Evolutionary conservation across 2,888 invertebrate species (phyloP), one percentile per base, ranked within the genome.

Genomic region (Carcina quercana): DNA sequence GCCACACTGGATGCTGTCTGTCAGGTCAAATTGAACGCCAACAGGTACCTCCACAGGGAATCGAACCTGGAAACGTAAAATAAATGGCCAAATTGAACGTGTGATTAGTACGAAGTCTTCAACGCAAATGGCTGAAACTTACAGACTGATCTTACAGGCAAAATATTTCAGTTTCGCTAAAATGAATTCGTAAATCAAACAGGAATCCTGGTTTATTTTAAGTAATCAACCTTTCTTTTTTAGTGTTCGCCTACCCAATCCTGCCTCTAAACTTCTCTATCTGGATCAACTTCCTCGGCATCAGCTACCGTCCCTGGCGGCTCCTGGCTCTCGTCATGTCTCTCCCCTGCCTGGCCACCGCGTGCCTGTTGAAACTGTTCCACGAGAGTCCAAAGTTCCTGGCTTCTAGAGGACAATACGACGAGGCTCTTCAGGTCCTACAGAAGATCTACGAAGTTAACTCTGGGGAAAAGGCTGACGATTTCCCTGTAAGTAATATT

Each of bases 311-410:
- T 10, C 89, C 93, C 0, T 95, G 95, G 95, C 85, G 94, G n/a
- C 59, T 93, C 3, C 87, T 93, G 34, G 73, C 93, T 0, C 68
- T 91, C 1, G 63, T 89, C 1, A 87, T 92, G 59, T 85, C 89
- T 0, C 30, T 91, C 0, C 88, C 94, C 0, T 88, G 89, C 40
- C 59, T 91, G 0, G 45, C 88, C 8, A 88, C 91, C 0, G 87
- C 90, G 0, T 45, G 86, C 3, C 76, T 89, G 7, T 71, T 90
- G 7, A 69, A 80, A 5, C 66, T 80, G 17, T 85, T 90, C 51
- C 90, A 93, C 3, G 94, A 95, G 63, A 94, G 92, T 49, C 94
- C 95, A 0, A 92, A 92, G 65, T 94, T 90, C 63, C 75, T 90
- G 25, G 78, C 89, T n/a, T 63, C 86, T 73, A 41, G 89, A 75